These are phyloP conservation scores for Cosmorhoe ocellata DNA, from an alignment of 2,888 invertebrate species.

Conservation along the genomic window DNA sequence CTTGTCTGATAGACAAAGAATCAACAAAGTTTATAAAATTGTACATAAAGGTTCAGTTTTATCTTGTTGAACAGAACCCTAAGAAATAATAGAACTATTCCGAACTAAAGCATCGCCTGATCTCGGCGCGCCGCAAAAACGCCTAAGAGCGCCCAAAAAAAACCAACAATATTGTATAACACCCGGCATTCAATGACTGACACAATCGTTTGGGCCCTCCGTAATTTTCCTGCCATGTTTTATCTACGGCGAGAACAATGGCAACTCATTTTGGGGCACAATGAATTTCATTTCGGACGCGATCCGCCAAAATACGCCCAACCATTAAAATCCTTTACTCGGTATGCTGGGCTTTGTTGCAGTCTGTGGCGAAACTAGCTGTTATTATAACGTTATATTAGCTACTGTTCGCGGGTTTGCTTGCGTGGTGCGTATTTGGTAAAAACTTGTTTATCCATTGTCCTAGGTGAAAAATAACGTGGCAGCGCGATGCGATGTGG, in stretches of 20 bases:
- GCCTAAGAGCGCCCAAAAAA: conserved; percentile 36
- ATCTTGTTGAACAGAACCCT: no score
- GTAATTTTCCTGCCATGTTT: conserved; percentile 79
- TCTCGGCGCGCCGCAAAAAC: conserved; percentile 34
- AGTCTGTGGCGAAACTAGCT: conserved; percentile 30
- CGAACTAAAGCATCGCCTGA: conserved; percentile 13
- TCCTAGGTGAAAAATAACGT: no score
- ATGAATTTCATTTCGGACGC: conserved; percentile 72
- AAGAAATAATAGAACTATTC: no score
- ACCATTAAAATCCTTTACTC: conserved; percentile 65
- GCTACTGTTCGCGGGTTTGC: no score
- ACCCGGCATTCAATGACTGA: conserved; percentile 62
- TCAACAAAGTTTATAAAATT: no score
- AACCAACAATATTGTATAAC: conserved; percentile 62
- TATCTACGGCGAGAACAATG: conserved; percentile 68
- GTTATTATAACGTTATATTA: conserved; percentile 31
- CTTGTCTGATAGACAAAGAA: no score
- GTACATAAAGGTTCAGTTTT: no score
- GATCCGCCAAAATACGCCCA: conserved; percentile 62
- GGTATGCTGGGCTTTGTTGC: conserved; percentile 35
- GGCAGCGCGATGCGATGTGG: no score
- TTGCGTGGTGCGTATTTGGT: no score
- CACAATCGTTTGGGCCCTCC: conserved; percentile 56
- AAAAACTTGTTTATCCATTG: no score
- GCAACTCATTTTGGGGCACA: conserved; percentile 72